Evolutionary conservation across 2,113 vertebrate species (phyloP), one percentile per base, ranked within the genome.

Genomic region (Macroglossus sobrinus): DNA sequence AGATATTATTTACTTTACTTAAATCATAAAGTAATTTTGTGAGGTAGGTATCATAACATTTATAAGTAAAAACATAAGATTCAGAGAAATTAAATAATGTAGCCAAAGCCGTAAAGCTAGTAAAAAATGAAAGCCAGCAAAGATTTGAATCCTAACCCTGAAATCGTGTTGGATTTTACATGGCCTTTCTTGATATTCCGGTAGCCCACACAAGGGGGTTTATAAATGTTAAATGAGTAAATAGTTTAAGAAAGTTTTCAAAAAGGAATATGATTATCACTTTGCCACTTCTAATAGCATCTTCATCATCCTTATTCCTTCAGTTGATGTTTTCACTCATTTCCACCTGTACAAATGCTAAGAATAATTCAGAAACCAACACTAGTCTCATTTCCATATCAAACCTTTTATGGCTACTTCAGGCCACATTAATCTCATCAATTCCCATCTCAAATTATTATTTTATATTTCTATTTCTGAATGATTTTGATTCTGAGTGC

Each of bases 211-310:
- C 0, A 18, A 53, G n/a, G 24, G 6, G 4, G 63, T 75, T 91
- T 81, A 69, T 66, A 92, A 84, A 91, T 94, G 55, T 80, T 86
- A 96, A 84, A 53, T 78, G 57, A 64, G 71, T 96, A 75, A 89
- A 95, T 33, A 90, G 28, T 75, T 89, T 90, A 50, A 90, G 55
- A 55, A 90, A 84, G 35, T 84, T 94, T 95, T 94, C 43, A 35
- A 45, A 88, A 87, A 57, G n/a, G 66, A 66, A 22, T 86, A 40
- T 57, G 76, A 53, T 64, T 64, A 88, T 91, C 50, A 86, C 55
- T 43, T 57, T 75, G 69, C 84, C 74, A 69, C 30, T 38, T 16
- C 92, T 95, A 50, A 47, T 43, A 59, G 10, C 21, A 43, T 72
- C 45, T 93, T n/a, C 26, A 84, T 87, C 50, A 89, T 74, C 68